Evolutionary conservation across 64 coral and sea anemone species (phyloP).

Genomic region (Catalaphyllia jardinei): DNA sequence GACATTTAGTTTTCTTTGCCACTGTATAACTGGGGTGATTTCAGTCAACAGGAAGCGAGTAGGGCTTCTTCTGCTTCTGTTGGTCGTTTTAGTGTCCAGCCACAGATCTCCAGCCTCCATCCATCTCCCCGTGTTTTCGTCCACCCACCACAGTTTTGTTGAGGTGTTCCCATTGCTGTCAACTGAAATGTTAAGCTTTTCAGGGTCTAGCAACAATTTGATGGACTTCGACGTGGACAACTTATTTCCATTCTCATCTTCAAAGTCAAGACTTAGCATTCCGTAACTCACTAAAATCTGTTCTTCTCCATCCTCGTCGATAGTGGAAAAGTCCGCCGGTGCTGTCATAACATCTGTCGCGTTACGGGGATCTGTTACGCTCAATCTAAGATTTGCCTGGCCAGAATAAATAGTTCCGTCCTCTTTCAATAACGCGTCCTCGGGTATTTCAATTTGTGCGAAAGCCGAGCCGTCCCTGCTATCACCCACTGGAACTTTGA

Average conservation of each 20-base stretch:
- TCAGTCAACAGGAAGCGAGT: neutral
- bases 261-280: constrained; percentile 7
- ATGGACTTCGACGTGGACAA: neutral
- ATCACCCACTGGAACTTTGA: neutral
- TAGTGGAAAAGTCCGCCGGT: neutral
- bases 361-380: neutral
- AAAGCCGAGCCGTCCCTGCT: neutral
- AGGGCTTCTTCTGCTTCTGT: neutral
- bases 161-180: constrained; percentile 10
- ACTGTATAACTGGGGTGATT: neutral
- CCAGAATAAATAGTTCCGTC: constrained; percentile 9
- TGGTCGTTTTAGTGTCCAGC: neutral
- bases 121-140: constrained; percentile 11
- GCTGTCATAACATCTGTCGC: neutral
- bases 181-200: constrained; percentile 6
- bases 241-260: neutral
- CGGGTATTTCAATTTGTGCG: neutral
- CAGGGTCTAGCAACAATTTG: neutral
- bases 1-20: neutral
- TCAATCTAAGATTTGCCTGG: neutral
- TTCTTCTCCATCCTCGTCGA: constrained; percentile 19
- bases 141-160: constrained; percentile 12
- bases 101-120: constrained; percentile 2
- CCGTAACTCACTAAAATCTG: constrained; percentile 3
- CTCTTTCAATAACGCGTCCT: neutral